These are phyloP conservation scores for Protonibea diacanthus DNA, from an alignment of 2,797 vertebrate genomes.

Conservation along the genomic window DNA sequence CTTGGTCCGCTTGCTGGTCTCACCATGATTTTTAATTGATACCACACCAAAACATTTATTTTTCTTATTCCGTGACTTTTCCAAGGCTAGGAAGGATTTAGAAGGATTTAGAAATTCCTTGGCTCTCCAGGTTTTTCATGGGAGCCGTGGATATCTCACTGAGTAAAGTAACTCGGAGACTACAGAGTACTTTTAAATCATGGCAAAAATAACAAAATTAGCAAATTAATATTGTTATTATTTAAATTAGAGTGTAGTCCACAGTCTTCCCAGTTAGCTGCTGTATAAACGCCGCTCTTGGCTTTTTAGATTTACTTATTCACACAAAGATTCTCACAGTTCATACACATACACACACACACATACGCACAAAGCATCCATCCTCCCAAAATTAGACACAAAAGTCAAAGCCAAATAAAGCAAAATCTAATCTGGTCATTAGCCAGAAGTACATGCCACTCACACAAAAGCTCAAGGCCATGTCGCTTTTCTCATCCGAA, in stretches of 20 bases:
- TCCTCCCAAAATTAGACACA: not conserved
- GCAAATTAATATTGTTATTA: not conserved
- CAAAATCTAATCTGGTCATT: slow-evolving; percentile 42
- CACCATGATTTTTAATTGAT: no score
- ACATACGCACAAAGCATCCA: not conserved
- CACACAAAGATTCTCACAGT: not conserved
- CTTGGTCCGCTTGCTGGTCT: no score
- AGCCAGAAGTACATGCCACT: slow-evolving; percentile 70
- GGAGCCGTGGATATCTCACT: not conserved
- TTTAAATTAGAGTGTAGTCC: not conserved
- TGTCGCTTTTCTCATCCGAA: slow-evolving; percentile 66
- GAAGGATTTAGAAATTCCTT: no score
- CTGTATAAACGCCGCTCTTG: not conserved
- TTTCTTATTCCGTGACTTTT: no score
- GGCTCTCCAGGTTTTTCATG: no score
- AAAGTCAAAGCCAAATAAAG: slow-evolving; percentile 59
- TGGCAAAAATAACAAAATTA: not conserved
- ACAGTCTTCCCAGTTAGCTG: not conserved
- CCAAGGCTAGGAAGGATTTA: no score
- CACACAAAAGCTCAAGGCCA: slow-evolving; percentile 81
- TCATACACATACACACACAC: not conserved
- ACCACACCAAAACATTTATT: no score
- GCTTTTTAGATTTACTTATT: not conserved
- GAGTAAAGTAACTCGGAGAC: not conserved
- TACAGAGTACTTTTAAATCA: not conserved